A percentile compares a stretch with the other conserved stretches of the same genome.
Conservation (phyloP, 2,113 vertebrate genomes). For the Corydoras maculifer region DNA sequence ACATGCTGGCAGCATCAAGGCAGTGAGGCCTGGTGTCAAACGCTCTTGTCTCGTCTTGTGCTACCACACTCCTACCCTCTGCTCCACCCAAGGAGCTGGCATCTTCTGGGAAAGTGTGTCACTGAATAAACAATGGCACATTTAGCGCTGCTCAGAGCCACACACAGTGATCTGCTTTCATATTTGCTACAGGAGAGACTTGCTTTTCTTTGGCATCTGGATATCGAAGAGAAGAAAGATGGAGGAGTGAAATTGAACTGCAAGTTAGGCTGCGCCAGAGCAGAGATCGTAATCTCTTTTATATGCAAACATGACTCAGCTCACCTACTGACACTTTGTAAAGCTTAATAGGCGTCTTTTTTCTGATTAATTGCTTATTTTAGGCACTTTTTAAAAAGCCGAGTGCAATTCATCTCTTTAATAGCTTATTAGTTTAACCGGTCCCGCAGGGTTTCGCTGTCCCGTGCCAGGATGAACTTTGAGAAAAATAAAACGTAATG, state of each 20-base stretch:
- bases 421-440: constrained; percentile 51
- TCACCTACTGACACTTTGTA: constrained; percentile 46
- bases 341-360: constrained; percentile 40
- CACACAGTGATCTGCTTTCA: constrained; percentile 29
- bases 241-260: constrained; percentile 6
- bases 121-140: constrained; percentile 29
- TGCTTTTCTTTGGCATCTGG: no score
- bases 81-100: constrained; percentile 1
- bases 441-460: constrained; percentile 31
- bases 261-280: constrained; percentile 47
- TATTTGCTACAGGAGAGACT: no score
- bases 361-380: constrained; percentile 50
- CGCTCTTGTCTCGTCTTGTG: constrained; percentile 9
- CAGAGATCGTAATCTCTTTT: constrained; percentile 50
- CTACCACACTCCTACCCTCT: constrained; percentile 20
- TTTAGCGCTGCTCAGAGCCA: constrained; percentile 25
- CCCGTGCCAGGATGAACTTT: constrained; percentile 31
- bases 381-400: constrained; percentile 48
- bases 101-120: neutral
- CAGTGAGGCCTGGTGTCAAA: constrained; percentile 20
- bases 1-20: constrained; percentile 52
- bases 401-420: constrained; percentile 43
- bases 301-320: constrained; percentile 48
- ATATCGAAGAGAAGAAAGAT: constrained; percentile 10
- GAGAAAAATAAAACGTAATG: constrained; percentile 41